These are phyloP conservation scores for Halyomorpha halys DNA, from an alignment of 1,140 invertebrate genomes.

Conservation along the genomic window DNA sequence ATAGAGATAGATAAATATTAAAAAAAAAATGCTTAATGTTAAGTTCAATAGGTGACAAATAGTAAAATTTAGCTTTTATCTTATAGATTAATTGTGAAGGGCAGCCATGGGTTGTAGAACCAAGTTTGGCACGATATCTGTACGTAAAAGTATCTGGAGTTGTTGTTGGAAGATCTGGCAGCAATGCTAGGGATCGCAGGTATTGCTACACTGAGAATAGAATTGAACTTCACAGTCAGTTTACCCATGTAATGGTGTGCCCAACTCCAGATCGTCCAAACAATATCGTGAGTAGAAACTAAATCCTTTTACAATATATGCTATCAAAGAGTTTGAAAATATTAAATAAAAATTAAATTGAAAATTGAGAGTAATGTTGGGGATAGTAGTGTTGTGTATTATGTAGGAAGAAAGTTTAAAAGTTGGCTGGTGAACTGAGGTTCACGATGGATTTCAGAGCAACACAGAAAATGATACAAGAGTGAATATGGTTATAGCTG, in stretches of 20 bases:
- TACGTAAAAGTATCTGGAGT: slow-evolving; percentile 58
- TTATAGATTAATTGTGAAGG: slow-evolving; percentile 62
- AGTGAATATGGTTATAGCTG: too few species aligned
- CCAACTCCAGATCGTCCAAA: slow-evolving; percentile 43
- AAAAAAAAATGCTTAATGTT: too few species aligned
- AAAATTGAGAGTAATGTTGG: too few species aligned
- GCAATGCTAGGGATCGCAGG: slow-evolving; percentile 36
- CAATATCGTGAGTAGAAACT: slow-evolving; percentile 39
- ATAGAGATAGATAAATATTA: too few species aligned
- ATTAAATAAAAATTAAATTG: too few species aligned
- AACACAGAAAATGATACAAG: too few species aligned
- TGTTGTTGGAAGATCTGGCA: slow-evolving; percentile 39
- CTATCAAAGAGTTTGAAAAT: too few species aligned
- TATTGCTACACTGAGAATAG: slow-evolving; percentile 57
- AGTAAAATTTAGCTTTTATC: slow-evolving; percentile 21
- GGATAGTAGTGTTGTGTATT: too few species aligned
- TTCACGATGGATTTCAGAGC: too few species aligned
- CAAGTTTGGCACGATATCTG: slow-evolving; percentile 50
- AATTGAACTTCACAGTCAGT: slow-evolving; percentile 58
- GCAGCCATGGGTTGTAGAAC: slow-evolving; percentile 68
- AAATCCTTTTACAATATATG: too few species aligned
- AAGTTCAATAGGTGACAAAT: neutral
- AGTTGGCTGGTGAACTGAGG: too few species aligned
- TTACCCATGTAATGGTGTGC: slow-evolving; percentile 56
- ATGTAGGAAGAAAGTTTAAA: too few species aligned